These are phyloP conservation scores for Drosophila watanabei DNA, from an alignment of 1,140 invertebrate genomes.

Conservation along the genomic window DNA sequence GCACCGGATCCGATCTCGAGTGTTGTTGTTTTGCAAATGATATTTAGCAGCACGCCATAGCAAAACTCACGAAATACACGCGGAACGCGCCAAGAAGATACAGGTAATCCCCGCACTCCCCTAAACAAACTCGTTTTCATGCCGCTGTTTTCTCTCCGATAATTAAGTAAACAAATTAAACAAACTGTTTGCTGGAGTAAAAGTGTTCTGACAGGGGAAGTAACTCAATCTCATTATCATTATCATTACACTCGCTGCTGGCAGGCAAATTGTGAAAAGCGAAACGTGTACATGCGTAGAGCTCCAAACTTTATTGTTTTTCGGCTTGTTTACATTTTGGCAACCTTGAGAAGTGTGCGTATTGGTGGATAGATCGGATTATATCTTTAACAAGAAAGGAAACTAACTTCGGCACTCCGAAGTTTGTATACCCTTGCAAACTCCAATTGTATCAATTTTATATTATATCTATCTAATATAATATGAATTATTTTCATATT, in stretches of 20 bases:
- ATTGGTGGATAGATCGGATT: background rate
- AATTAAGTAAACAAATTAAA: slow-evolving; percentile 48
- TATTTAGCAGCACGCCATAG: slow-evolving; percentile 40
- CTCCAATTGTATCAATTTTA: too few species aligned
- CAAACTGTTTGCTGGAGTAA: slow-evolving; percentile 37
- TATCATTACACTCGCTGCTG: slow-evolving; percentile 11
- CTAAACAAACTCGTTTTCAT: slow-evolving; percentile 61
- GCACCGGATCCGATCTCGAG: slow-evolving; percentile 23
- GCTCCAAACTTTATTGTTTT: background rate
- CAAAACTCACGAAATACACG: slow-evolving; percentile 20
- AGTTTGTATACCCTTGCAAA: too few species aligned
- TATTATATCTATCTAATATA: too few species aligned
- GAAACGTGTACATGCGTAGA: slow-evolving; percentile 32
- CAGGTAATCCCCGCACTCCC: slow-evolving; percentile 29
- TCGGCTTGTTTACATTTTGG: slow-evolving; percentile 2
- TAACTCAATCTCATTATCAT: slow-evolving; percentile 20
- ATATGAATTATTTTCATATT: too few species aligned
- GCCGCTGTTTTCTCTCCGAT: slow-evolving; percentile 37
- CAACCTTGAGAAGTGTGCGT: slow-evolving; percentile 11
- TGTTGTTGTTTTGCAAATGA: slow-evolving; percentile 24
- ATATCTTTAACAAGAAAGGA: background rate
- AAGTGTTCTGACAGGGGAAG: slow-evolving; percentile 31
- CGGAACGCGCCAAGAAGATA: slow-evolving; percentile 32
- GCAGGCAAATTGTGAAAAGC: slow-evolving; percentile 34
- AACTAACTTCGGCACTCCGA: too few species aligned